A percentile compares a stretch with the other conserved stretches of the same genome.
These are phyloP conservation scores for Drosophila nikananu DNA, from an alignment of 1,140 invertebrate species.

Conservation along the genomic window DNA sequence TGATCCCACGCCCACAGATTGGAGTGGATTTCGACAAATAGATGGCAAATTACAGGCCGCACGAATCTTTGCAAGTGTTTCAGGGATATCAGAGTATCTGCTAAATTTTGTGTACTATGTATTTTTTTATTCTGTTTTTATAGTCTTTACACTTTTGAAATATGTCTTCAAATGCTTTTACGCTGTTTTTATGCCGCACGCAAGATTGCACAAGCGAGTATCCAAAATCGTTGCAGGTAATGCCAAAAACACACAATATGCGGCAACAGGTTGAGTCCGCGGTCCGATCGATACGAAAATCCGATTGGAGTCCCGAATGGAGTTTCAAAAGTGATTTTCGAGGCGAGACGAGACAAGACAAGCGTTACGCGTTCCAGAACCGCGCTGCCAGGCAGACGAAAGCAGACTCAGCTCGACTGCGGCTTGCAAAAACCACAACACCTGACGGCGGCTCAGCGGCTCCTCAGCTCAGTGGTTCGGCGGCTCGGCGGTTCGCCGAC, in stretches of 20 bases:
- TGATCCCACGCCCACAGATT: constrained; percentile 54
- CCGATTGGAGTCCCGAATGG: constrained; percentile 41
- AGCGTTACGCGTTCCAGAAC: constrained; percentile 77
- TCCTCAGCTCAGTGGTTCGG: constrained; percentile 13
- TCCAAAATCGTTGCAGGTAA: constrained; percentile 33
- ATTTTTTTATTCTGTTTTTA: constrained; percentile 4
- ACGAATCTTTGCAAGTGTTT: constrained; percentile 27
- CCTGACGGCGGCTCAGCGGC: constrained; percentile 60
- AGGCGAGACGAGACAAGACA: constrained; percentile 26
- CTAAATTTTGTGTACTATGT: background rate
- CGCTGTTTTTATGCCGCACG: constrained; percentile 38
- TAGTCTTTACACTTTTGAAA: constrained; percentile 43
- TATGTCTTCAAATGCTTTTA: constrained; percentile 34
- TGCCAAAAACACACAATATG: constrained; percentile 29
- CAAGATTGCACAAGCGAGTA: constrained; percentile 51
- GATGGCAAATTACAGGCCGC: constrained; percentile 42
- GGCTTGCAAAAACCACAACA: constrained; percentile 82
- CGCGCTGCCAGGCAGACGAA: constrained; percentile 80
- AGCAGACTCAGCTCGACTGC: constrained; percentile 69
- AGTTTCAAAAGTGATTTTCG: constrained; percentile 31
- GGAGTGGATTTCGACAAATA: constrained; percentile 50
- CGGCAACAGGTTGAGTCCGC: constrained; percentile 40
- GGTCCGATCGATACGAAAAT: constrained; percentile 34
- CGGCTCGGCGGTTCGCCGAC: constrained; percentile 6
- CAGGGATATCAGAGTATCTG: constrained; percentile 11